Conservation (phyloP, 2,797 vertebrate species). For the Labeo calbasu region DNA sequence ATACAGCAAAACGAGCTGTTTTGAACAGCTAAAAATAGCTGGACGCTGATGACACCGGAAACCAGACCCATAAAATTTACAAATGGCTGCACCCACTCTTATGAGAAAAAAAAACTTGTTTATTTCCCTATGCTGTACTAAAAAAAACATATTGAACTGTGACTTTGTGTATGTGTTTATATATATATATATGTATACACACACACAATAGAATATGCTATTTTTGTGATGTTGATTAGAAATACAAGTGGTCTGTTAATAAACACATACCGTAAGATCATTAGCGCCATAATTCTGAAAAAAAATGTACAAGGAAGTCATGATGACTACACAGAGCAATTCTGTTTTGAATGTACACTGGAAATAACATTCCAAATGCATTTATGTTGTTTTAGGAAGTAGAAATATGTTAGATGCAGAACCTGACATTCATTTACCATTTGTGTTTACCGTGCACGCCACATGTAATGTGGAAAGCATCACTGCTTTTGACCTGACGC, state of each 20-base stretch:
- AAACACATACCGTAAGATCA: neutral
- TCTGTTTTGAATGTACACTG: neutral
- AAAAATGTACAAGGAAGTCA: neutral
- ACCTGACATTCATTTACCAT: neutral
- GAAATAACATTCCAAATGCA: neutral
- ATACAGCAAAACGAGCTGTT: no score
- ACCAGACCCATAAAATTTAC: no score
- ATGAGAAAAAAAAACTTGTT: neutral
- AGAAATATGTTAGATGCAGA: neutral
- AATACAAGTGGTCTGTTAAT: neutral
- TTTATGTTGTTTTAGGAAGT: neutral
- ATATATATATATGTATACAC: no score
- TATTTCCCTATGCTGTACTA: neutral
- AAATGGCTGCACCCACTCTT: no score
- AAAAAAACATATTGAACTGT: neutral
- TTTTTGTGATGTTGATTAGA: neutral
- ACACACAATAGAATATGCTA: neutral
- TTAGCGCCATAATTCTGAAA: neutral
- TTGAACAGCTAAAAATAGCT: no score
- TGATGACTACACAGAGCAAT: neutral
- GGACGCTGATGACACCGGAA: no score
- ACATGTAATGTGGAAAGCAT: no score
- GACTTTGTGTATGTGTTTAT: neutral
- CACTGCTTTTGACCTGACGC: neutral
- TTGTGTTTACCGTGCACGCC: no score